Conservation (phyloP, 2,888 invertebrate species). For the Trichopoda pennipes region DNA sequence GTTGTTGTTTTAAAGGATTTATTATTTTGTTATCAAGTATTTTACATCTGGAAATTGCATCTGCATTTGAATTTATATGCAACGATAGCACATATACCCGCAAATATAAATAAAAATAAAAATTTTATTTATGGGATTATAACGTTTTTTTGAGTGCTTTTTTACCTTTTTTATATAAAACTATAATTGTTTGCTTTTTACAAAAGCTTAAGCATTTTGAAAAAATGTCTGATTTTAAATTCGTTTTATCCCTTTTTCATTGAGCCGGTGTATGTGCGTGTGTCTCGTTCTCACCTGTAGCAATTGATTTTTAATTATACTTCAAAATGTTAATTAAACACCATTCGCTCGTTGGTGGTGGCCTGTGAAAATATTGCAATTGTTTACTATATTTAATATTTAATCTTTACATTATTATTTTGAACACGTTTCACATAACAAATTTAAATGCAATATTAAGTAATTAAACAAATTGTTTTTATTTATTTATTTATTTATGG, state of each 20-base stretch:
- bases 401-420: slow-evolving; percentile 25
- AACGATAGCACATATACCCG: neutral
- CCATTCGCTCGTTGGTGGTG: too few species aligned
- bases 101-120: neutral
- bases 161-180: slow-evolving; percentile 5
- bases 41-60: slow-evolving; percentile 54
- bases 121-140: neutral
- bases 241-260: neutral
- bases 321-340: slow-evolving; percentile 48
- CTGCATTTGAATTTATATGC: slow-evolving; percentile 38
- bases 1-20: slow-evolving; percentile 43
- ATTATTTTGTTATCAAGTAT: slow-evolving; percentile 58
- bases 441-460: neutral
- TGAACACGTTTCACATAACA: slow-evolving; percentile 35
- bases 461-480: slow-evolving; percentile 25
- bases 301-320: slow-evolving; percentile 58
- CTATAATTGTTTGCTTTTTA: neutral
- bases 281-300: slow-evolving; percentile 27
- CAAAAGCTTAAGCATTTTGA: neutral
- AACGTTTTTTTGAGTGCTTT: neutral
- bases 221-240: neutral
- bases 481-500: slow-evolving; percentile 17
- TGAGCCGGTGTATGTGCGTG: too few species aligned
- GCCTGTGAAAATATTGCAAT: slow-evolving; percentile 5
- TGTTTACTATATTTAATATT: slow-evolving; percentile 33